Evolutionary conservation across 2,113 vertebrate genomes (phyloP).

Genomic region (Anarrhichthys ocellatus): DNA sequence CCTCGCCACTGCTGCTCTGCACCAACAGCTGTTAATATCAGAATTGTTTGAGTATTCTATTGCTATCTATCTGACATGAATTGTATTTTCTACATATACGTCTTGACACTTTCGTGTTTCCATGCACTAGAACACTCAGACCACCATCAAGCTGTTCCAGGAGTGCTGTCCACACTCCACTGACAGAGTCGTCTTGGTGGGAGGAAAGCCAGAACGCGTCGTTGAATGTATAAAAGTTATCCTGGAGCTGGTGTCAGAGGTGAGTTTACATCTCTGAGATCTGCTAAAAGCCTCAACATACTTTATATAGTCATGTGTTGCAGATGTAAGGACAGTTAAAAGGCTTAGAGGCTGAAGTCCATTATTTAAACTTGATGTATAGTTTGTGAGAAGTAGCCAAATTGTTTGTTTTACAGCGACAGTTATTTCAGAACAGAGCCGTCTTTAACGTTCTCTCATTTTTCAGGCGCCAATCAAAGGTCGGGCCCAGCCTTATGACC

Average conservation of each 20-base stretch:
- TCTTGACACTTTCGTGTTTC: not conserved
- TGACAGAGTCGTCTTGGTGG: constrained; percentile 96
- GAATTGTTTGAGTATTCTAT: not conserved
- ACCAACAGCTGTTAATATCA: not conserved
- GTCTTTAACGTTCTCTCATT: not conserved
- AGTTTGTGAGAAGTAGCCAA: too few relatives aligned
- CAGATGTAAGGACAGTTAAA: not conserved
- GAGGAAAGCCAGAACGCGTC: constrained; percentile 95
- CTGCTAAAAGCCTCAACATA: constrained; percentile 12
- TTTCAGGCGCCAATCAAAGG: constrained; percentile 96
- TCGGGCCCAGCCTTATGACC: constrained; percentile 95
- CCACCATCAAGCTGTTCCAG: constrained; percentile 98
- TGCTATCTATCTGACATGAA: not conserved
- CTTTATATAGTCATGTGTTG: not conserved
- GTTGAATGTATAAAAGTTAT: constrained; percentile 99
- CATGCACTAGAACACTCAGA: constrained; percentile 91
- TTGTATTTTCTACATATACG: not conserved
- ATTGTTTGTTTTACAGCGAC: not conserved
- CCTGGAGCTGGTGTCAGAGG: constrained; percentile 96
- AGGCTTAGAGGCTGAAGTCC: not conserved
- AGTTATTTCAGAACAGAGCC: not conserved
- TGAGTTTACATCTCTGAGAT: constrained; percentile 58
- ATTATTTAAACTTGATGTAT: not conserved
- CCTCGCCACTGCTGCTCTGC: not conserved
- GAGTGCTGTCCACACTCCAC: constrained; percentile 99